Evolutionary conservation across 2,888 invertebrate genomes (phyloP).

Genomic region (Syrphus vitripennis): DNA sequence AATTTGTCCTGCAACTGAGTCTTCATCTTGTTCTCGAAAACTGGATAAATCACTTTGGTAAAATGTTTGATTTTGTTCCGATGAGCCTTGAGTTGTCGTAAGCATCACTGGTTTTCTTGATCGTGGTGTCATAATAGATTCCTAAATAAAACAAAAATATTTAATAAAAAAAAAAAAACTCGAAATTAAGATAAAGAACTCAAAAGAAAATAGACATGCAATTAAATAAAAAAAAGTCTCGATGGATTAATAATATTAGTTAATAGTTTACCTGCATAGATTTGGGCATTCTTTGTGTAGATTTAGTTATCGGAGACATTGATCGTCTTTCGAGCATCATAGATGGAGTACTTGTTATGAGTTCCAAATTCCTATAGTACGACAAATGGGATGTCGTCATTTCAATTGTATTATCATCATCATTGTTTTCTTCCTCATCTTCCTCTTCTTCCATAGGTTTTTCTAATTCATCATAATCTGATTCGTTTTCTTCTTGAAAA

Average conservation of each 20-base stretch:
- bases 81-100: slow-evolving; percentile 74
- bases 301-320: slow-evolving; percentile 94
- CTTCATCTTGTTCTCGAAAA: slow-evolving; percentile 77
- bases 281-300: slow-evolving; percentile 92
- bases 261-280: slow-evolving; percentile 90
- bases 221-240: not conserved
- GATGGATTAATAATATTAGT: not conserved
- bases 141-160: slow-evolving; percentile 83
- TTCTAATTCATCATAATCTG: not conserved
- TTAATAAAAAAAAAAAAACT: not conserved
- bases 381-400: slow-evolving; percentile 73
- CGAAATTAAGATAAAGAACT: no score
- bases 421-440: slow-evolving; percentile 27
- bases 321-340: slow-evolving; percentile 85
- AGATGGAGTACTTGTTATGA: slow-evolving; percentile 79
- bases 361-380: slow-evolving; percentile 77
- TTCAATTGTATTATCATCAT: slow-evolving; percentile 27
- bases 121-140: slow-evolving; percentile 95
- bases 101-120: slow-evolving; percentile 91
- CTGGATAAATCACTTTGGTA: slow-evolving; percentile 75
- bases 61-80: slow-evolving; percentile 76
- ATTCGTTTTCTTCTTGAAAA: slow-evolving; percentile 41
- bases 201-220: not conserved
- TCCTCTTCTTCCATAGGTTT: slow-evolving; percentile 54
- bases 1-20: slow-evolving; percentile 68